Conservation (phyloP, 2,797 vertebrate species). For the Clarias pachynema region DNA sequence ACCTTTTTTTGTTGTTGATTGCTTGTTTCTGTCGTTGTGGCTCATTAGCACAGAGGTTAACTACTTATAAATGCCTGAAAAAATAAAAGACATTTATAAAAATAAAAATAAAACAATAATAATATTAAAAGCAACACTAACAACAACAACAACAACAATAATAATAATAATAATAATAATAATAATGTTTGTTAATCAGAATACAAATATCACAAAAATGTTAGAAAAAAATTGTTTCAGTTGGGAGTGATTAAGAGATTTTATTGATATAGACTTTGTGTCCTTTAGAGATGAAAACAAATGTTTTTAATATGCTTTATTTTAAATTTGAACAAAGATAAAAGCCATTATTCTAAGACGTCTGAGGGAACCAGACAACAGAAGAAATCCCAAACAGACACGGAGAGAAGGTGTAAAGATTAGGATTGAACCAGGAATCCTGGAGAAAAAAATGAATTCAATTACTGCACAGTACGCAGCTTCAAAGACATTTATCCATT, state of each 20-base stretch:
- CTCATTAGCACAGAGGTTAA: neutral
- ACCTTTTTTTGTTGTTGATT: neutral
- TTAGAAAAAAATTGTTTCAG: neutral
- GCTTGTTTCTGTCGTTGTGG: neutral
- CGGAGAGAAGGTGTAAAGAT: no score
- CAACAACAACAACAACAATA: neutral
- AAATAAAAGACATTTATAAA: no score
- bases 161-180: neutral
- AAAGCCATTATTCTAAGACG: no score
- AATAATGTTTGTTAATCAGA: neutral
- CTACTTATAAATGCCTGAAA: neutral
- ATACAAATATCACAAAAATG: neutral
- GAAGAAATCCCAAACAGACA: no score
- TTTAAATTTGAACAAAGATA: neutral
- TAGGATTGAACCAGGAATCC: no score
- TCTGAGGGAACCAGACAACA: no score
- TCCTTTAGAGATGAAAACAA: neutral
- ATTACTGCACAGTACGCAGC: no score
- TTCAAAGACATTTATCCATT: no score
- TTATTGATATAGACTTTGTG: neutral
- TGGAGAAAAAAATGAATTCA: no score
- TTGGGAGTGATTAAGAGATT: neutral
- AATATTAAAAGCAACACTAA: neutral
- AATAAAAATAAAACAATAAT: neutral
- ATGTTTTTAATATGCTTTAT: neutral